These are phyloP conservation scores for Spodoptera frugiperda DNA, from an alignment of 1,140 invertebrate species.

Conservation along the genomic window DNA sequence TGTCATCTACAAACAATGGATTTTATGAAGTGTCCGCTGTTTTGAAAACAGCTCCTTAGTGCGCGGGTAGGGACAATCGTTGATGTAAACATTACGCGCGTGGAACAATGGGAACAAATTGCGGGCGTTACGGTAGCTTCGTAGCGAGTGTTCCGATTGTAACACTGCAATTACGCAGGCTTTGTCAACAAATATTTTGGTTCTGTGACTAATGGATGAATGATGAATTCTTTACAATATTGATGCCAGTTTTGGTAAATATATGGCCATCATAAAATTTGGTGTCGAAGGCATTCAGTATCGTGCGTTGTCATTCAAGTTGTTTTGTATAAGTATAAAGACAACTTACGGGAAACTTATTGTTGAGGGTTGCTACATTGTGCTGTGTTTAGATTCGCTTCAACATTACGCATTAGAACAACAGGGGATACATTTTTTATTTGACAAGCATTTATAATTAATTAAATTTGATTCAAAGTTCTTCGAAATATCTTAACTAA, in stretches of 20 bases:
- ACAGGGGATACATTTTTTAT: background rate
- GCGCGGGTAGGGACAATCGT: constrained; percentile 78
- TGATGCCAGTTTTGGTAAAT: constrained; percentile 80
- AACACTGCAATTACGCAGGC: constrained; percentile 80
- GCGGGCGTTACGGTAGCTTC: constrained; percentile 85
- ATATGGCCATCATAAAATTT: constrained; percentile 82
- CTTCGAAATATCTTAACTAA: background rate
- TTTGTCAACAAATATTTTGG: constrained; percentile 82
- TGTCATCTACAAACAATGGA: constrained; percentile 62
- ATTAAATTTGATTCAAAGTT: constrained; percentile 6
- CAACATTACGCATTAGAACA: constrained; percentile 42
- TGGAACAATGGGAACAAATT: constrained; percentile 83
- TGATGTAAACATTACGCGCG: constrained; percentile 79
- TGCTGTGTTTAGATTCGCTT: constrained; percentile 53
- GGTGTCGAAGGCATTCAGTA: constrained; percentile 76
- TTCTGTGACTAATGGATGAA: constrained; percentile 85
- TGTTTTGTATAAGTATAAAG: constrained; percentile 69
- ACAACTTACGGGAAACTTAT: constrained; percentile 74
- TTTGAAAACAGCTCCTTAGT: constrained; percentile 79
- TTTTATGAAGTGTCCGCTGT: constrained; percentile 75
- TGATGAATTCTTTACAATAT: constrained; percentile 84
- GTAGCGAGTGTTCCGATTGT: constrained; percentile 84
- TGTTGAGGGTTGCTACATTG: constrained; percentile 65
- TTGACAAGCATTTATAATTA: constrained; percentile 24
- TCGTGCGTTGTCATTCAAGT: constrained; percentile 76